A percentile compares a stretch with the other conserved stretches of the same genome.
Evolutionary conservation across 2,113 vertebrate genomes (phyloP).

Genomic region (Conger conger): DNA sequence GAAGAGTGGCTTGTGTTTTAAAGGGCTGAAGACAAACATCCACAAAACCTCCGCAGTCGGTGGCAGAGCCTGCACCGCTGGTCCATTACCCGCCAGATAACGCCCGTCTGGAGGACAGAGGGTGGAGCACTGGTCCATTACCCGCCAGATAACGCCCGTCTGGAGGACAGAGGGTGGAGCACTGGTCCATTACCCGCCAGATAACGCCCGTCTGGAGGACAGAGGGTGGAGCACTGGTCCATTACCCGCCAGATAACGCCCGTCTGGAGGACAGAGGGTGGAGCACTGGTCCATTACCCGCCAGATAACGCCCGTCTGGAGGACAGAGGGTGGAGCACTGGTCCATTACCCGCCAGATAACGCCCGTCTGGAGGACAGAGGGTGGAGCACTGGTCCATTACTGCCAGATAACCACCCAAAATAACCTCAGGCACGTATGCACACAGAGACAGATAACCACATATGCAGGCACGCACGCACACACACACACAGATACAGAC

Average conservation of each 20-base stretch:
- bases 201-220: too few species aligned
- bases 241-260: neutral
- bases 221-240: neutral
- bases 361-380: too few species aligned
- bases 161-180: neutral
- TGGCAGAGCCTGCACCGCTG: neutral
- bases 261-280: neutral
- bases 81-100: neutral
- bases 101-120: too few species aligned
- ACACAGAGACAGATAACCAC: too few species aligned
- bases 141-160: neutral
- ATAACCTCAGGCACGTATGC: neutral
- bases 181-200: neutral
- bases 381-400: neutral
- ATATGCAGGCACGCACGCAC: too few species aligned
- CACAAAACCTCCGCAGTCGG: neutral
- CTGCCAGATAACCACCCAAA: neutral
- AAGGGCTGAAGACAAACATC: neutral
- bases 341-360: neutral
- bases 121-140: neutral
- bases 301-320: too few species aligned
- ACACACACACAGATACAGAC: too few species aligned
- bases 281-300: neutral
- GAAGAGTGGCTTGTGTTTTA: constrained; percentile 1
- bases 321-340: neutral